phyloP scores from a whole-genome alignment of 2,113 vertebrate genomes.

The Oryzias celebensis region DNA sequence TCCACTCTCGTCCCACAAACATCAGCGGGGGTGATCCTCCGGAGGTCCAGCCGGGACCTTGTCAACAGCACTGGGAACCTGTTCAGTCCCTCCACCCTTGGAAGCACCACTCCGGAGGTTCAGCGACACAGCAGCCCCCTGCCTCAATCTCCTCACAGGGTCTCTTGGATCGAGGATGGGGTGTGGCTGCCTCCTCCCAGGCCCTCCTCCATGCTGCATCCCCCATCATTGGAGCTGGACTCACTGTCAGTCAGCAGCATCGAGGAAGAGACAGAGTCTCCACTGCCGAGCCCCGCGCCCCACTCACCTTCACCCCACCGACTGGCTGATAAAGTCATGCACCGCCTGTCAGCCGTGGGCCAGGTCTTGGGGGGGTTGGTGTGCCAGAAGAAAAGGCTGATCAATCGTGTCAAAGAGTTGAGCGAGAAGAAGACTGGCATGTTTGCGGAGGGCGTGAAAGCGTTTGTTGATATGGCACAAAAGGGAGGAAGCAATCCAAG shows the following conservation, averaged over 20 bases:
- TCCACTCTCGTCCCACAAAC: conserved; percentile 17
- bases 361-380: conserved; percentile 77
- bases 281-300: conserved; percentile 1
- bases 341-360: conserved; percentile 81
- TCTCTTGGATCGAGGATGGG: conserved; percentile 84
- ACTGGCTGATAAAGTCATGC: conserved; percentile 77
- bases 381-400: conserved; percentile 71
- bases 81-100: conserved; percentile 3
- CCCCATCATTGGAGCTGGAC: conserved; percentile 66
- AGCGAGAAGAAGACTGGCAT: conserved; percentile 68
- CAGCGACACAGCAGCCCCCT: conserved; percentile 31
- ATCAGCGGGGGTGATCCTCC: conserved; percentile 56
- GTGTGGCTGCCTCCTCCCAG: conserved; percentile 68
- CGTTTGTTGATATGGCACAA: conserved; percentile 60
- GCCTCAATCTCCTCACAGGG: conserved; percentile 75
- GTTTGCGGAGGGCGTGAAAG: conserved; percentile 73
- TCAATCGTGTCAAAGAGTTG: conserved; percentile 77
- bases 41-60: conserved; percentile 51
- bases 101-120: conserved; percentile 13
- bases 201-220: conserved; percentile 40
- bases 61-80: conserved; percentile 17
- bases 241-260: conserved; percentile 79
- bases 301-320: conserved; percentile 36
- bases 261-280: conserved; percentile 76
- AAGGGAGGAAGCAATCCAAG: conserved; percentile 21